Evolutionary conservation across 1,140 invertebrate species (phyloP).

Genomic region (Lasioglossum baleicum): DNA sequence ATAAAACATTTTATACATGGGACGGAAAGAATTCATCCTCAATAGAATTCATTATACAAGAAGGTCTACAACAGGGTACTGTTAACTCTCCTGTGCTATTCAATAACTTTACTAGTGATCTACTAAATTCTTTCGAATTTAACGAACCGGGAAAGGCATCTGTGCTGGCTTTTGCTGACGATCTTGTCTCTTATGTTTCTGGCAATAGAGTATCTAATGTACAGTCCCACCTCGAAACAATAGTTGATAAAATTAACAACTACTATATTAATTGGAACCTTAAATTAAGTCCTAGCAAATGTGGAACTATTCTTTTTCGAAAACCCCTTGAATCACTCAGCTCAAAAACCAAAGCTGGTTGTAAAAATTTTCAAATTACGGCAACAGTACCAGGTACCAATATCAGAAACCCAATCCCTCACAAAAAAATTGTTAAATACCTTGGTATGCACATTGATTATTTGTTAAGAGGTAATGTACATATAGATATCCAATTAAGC

Average conservation of each 20-base stretch:
- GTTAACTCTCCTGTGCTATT: slow-evolving; percentile 9
- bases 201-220: slow-evolving; percentile 4
- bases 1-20: slow-evolving; percentile 8
- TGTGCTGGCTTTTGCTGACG: slow-evolving; percentile 39
- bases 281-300: slow-evolving; percentile 46
- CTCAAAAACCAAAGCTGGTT: too few species aligned
- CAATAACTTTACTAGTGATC: slow-evolving; percentile 42
- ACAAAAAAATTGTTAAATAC: too few species aligned
- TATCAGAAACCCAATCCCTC: too few species aligned
- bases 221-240: not conserved
- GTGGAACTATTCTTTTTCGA: slow-evolving; percentile 52
- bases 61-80: slow-evolving; percentile 48
- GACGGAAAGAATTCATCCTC: not conserved
- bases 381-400: too few species aligned
- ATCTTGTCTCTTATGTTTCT: slow-evolving; percentile 28
- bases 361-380: too few species aligned
- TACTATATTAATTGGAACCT: slow-evolving; percentile 50
- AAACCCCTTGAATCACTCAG: not conserved
- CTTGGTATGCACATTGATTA: too few species aligned
- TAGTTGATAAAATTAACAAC: slow-evolving; percentile 27
- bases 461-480: too few species aligned
- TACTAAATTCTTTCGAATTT: slow-evolving; percentile 6
- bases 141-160: not conserved
- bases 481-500: not conserved
- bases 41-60: not conserved